Conservation (phyloP, 2,113 vertebrate species). For the Thalassoma bifasciatum region DNA sequence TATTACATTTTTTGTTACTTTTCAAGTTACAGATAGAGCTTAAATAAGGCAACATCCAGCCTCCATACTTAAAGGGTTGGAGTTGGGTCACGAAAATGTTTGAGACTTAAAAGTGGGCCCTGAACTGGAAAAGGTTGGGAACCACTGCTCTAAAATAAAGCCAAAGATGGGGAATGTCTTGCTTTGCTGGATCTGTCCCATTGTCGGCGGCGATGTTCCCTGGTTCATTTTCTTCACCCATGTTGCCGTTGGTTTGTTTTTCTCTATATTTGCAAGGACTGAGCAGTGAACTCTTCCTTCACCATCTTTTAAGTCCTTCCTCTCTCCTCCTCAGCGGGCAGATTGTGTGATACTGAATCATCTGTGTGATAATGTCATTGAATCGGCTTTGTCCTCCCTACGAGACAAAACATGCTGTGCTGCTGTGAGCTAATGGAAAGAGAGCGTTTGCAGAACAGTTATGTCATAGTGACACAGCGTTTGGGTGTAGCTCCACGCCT, state of each 20-base stretch:
- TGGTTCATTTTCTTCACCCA: too few relatives aligned
- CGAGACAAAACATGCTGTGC: not conserved
- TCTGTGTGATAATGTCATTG: constrained; percentile 15
- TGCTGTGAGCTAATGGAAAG: constrained; percentile 23
- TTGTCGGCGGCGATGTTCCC: too few relatives aligned
- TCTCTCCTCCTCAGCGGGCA: constrained; percentile 57
- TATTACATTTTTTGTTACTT: too few relatives aligned
- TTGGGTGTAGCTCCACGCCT: not conserved
- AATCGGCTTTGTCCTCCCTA: not conserved
- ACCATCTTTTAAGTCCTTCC: constrained; percentile 6
- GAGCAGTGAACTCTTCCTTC: constrained; percentile 15
- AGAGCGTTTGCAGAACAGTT: not conserved
- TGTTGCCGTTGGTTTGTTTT: not conserved
- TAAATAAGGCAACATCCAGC: too few relatives aligned
- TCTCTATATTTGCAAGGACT: constrained; percentile 15
- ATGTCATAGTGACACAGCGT: constrained; percentile 15
- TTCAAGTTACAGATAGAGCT: too few relatives aligned
- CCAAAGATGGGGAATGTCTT: too few relatives aligned
- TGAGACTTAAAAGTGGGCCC: too few relatives aligned
- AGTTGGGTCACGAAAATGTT: too few relatives aligned
- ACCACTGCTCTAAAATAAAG: too few relatives aligned
- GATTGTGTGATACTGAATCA: constrained; percentile 37
- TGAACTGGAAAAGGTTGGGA: too few relatives aligned
- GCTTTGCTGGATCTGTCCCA: too few relatives aligned
- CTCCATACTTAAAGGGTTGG: too few relatives aligned